Conservation (phyloP, 2,888 invertebrate species). For the Dryobota labecula region DNA sequence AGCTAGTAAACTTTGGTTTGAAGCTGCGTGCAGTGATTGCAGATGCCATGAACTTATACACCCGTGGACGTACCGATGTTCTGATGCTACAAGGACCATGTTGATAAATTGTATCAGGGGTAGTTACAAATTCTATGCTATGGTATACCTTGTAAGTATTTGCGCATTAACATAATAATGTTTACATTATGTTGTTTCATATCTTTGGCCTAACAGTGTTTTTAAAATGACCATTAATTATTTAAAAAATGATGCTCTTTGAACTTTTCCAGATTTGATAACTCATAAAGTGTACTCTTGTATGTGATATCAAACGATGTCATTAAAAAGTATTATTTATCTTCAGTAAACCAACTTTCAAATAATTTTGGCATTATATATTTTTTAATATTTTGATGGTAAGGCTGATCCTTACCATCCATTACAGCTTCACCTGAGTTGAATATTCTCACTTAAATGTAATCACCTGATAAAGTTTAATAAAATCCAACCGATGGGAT, state of each 20-base stretch:
- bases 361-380: too few relatives aligned
- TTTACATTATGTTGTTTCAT: background rate
- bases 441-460: background rate
- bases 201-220: background rate
- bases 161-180: background rate
- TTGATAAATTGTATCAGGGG: constrained; percentile 84
- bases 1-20: constrained; percentile 88
- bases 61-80: constrained; percentile 87
- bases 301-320: background rate
- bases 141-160: constrained; percentile 87
- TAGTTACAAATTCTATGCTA: constrained; percentile 88
- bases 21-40: constrained; percentile 79
- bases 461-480: background rate
- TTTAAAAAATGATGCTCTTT: constrained; percentile 10
- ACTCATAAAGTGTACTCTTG: background rate
- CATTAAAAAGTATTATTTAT: background rate
- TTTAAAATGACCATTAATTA: background rate
- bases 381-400: too few relatives aligned
- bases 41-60: constrained; percentile 85
- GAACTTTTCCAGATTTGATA: constrained; percentile 25
- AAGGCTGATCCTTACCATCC: too few relatives aligned
- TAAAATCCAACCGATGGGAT: background rate
- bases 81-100: constrained; percentile 84
- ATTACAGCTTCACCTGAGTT: too few relatives aligned
- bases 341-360: background rate